phyloP scores from a whole-genome alignment of 2,888 invertebrate genomes.

The Xylota sylvarum region DNA sequence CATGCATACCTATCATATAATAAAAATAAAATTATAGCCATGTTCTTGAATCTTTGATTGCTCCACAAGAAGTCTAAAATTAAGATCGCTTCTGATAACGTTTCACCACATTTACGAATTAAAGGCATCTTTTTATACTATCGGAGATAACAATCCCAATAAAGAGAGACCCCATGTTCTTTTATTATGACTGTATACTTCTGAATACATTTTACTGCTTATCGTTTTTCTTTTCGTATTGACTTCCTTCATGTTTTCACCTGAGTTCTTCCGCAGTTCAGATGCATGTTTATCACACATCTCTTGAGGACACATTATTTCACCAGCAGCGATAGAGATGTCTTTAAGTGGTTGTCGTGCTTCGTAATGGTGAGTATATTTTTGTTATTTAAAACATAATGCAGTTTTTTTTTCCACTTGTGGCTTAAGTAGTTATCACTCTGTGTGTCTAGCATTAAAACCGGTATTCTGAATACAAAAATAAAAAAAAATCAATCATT shows the following conservation, averaged over 20 bases:
- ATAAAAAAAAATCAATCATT: not conserved
- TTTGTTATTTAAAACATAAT: constrained; percentile 56
- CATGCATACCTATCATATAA: constrained; percentile 45
- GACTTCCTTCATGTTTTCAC: constrained; percentile 48
- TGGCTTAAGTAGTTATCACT: not conserved
- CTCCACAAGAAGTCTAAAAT: constrained; percentile 78
- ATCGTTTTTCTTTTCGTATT: constrained; percentile 61
- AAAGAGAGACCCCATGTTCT: constrained; percentile 69
- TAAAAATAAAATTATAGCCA: constrained; percentile 80
- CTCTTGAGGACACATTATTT: constrained; percentile 70
- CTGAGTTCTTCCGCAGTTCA: constrained; percentile 72
- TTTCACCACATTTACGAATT: constrained; percentile 76
- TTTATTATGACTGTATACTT: constrained; percentile 74
- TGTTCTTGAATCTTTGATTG: constrained; percentile 78
- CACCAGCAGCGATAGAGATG: constrained; percentile 69
- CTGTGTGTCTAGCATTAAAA: constrained; percentile 11
- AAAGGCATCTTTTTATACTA: constrained; percentile 74
- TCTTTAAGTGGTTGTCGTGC: constrained; percentile 56
- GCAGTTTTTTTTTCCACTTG: constrained; percentile 26
- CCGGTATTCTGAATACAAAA: constrained; percentile 14
- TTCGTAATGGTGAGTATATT: constrained; percentile 62
- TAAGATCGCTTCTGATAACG: constrained; percentile 78
- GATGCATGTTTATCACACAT: constrained; percentile 74
- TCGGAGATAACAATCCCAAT: constrained; percentile 76
- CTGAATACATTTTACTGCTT: constrained; percentile 75